Conservation (phyloP, 2,888 invertebrate genomes). For the Xestia ashworthii region DNA sequence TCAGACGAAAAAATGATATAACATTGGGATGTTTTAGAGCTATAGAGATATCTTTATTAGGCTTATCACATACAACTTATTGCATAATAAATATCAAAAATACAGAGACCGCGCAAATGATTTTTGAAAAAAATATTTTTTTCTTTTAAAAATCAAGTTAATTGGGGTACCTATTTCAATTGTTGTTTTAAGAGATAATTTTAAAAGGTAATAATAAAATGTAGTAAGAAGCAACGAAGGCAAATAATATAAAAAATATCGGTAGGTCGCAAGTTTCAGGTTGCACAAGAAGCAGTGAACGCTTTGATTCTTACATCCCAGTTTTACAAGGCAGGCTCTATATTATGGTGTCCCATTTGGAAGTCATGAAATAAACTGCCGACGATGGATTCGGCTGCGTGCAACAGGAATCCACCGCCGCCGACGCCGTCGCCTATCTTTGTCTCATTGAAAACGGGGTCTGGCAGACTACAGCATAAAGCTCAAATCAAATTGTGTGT, state of each 20-base stretch:
- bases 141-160: not conserved
- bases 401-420: not conserved
- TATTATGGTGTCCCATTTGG: not conserved
- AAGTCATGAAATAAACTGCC: not conserved
- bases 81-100: not conserved
- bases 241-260: not conserved
- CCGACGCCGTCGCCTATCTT: too few relatives aligned
- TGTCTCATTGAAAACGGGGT: not conserved
- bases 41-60: not conserved
- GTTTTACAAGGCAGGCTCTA: not conserved
- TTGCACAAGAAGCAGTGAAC: not conserved
- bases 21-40: not conserved
- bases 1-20: not conserved
- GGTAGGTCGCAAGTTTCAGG: not conserved
- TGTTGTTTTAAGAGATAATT: not conserved
- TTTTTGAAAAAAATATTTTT: not conserved
- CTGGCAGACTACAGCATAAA: conserved; percentile 12
- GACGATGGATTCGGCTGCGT: not conserved
- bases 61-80: not conserved
- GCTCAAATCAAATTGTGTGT: conserved; percentile 8
- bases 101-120: not conserved
- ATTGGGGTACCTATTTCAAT: not conserved
- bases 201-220: not conserved
- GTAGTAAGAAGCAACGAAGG: not conserved
- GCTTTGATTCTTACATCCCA: not conserved